Percentiles rank a stretch among this genome's conserved stretches.
Evolutionary conservation across 2,113 vertebrate genomes (phyloP).

Genomic region (Labeo rohita): DNA sequence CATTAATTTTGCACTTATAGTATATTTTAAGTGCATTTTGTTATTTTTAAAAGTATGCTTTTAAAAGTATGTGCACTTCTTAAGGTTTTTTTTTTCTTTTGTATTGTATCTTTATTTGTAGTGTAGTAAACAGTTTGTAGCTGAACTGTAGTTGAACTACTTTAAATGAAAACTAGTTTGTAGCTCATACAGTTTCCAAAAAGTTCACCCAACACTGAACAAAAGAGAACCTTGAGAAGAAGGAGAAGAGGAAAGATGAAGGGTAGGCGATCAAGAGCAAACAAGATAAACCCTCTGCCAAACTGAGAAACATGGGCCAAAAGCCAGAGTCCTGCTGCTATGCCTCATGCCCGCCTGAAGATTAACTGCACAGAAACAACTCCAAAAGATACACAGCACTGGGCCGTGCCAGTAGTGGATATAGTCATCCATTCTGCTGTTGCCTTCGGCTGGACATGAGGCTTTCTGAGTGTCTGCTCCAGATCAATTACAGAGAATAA

Average conservation of each 20-base stretch:
- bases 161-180: background rate
- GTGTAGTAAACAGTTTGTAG: background rate
- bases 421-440: slow-evolving; percentile 34
- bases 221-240: background rate
- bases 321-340: slow-evolving; percentile 16
- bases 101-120: background rate
- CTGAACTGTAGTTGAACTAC: background rate
- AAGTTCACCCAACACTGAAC: background rate
- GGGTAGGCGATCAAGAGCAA: background rate
- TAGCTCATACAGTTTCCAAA: background rate
- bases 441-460: slow-evolving; percentile 28
- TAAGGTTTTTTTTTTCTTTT: background rate
- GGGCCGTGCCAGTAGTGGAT: slow-evolving; percentile 32
- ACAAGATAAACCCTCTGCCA: background rate
- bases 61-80: background rate
- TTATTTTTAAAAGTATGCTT: background rate
- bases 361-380: slow-evolving; percentile 38
- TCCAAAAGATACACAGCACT: slow-evolving; percentile 33
- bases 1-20: background rate
- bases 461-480: slow-evolving; percentile 13
- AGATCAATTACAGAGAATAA: slow-evolving; percentile 57
- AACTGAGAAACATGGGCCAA: slow-evolving; percentile 3
- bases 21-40: background rate
- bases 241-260: background rate
- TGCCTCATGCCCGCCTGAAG: slow-evolving; percentile 11